Conservation (phyloP, 2,888 invertebrate species). For the Zonitis immaculata region DNA sequence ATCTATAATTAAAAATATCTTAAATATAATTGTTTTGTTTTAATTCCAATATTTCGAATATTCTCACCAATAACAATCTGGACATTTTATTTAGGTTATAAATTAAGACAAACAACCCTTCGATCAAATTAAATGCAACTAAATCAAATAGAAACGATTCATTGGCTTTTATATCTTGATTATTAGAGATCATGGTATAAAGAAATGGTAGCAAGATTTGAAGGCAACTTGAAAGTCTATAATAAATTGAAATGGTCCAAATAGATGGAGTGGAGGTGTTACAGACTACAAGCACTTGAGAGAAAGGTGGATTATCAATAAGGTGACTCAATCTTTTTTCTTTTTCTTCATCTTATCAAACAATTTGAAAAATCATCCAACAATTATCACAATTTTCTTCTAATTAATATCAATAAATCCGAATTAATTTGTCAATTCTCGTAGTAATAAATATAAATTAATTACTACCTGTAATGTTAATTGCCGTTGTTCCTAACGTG, state of each 20-base stretch:
- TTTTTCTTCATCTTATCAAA: too few species aligned
- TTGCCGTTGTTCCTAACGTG: too few species aligned
- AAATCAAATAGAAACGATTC: not conserved
- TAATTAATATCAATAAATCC: too few species aligned
- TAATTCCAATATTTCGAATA: too few species aligned
- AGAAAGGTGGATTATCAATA: conserved; percentile 14
- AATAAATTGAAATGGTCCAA: not conserved
- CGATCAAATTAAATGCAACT: not conserved
- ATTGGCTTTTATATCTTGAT: conserved; percentile 16
- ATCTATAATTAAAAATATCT: conserved; percentile 6
- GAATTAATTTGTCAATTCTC: too few species aligned
- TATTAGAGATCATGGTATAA: conserved; percentile 6
- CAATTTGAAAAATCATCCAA: too few species aligned
- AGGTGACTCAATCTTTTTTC: not conserved
- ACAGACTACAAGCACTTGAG: conserved; percentile 8
- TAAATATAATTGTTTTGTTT: too few species aligned
- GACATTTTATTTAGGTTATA: conserved; percentile 4
- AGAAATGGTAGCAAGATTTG: not conserved
- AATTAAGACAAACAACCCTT: not conserved
- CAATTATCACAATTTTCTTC: too few species aligned
- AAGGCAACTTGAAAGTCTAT: conserved; percentile 8
- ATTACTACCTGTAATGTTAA: too few species aligned
- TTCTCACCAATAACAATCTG: conserved; percentile 8
- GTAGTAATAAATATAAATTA: too few species aligned
- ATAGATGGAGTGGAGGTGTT: not conserved